Percentiles rank a stretch among this genome's conserved stretches.
These are phyloP conservation scores for Forbesichthys agassizii DNA, from an alignment of 2,113 vertebrate genomes.

Conservation along the genomic window DNA sequence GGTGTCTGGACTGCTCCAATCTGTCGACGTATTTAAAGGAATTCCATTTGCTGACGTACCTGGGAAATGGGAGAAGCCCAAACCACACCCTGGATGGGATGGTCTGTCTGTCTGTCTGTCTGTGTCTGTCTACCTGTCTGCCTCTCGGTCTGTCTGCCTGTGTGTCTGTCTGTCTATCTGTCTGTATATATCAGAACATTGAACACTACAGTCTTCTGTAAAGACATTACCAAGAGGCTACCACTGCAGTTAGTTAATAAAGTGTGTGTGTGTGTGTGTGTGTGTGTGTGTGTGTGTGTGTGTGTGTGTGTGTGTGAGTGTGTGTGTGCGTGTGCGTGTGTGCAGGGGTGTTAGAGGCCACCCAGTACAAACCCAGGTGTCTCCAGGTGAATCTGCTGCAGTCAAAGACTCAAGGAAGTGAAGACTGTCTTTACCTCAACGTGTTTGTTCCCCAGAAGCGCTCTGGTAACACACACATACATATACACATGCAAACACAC, in stretches of 20 bases:
- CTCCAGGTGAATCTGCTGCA: slow-evolving; percentile 66
- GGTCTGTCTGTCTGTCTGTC: slow-evolving; percentile 65
- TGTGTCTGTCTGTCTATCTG: background rate
- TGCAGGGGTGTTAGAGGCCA: slow-evolving; percentile 57
- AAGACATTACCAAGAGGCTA: too few relatives aligned
- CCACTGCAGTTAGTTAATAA: background rate
- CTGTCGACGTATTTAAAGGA: slow-evolving; percentile 84
- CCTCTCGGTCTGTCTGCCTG: background rate
- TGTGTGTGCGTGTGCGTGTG: background rate
- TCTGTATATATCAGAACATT: background rate
- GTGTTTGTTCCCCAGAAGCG: slow-evolving; percentile 63
- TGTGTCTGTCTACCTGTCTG: background rate
- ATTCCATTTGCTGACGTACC: slow-evolving; percentile 85
- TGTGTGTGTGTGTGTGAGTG: background rate
- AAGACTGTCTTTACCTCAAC: slow-evolving; percentile 70
- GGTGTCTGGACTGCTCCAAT: slow-evolving; percentile 66
- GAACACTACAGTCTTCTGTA: too few relatives aligned
- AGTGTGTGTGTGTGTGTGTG: background rate
- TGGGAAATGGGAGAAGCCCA: slow-evolving; percentile 78
- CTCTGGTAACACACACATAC: background rate
- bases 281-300: slow-evolving; percentile 1
- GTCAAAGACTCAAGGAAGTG: slow-evolving; percentile 55
- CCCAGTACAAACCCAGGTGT: slow-evolving; percentile 45
- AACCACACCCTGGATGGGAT: slow-evolving; percentile 85
- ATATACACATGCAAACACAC: background rate